A percentile compares a stretch with the other conserved stretches of the same genome.
Conservation (phyloP, 2,888 invertebrate species). For the Macrostomum cliftonense region DNA sequence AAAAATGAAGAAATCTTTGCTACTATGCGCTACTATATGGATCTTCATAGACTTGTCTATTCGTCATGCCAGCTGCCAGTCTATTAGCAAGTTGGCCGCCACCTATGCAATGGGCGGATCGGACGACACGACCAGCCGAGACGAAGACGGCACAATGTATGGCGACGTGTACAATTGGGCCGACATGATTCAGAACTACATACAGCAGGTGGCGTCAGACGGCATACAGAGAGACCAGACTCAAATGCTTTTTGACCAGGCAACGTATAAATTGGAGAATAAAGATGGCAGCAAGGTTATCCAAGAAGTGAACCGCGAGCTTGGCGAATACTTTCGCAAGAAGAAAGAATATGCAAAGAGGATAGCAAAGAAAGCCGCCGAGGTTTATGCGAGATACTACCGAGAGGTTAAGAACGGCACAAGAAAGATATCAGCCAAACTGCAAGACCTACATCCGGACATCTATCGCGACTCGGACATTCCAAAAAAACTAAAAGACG, state of each 20-base stretch:
- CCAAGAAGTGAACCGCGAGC: conserved; percentile 24
- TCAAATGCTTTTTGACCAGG: conserved; percentile 31
- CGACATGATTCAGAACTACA: conserved; percentile 37
- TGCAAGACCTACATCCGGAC: conserved; percentile 7
- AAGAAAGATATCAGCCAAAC: conserved; percentile 1
- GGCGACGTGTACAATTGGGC: conserved; percentile 40
- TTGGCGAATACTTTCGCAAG: conserved; percentile 28
- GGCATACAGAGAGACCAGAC: conserved; percentile 35
- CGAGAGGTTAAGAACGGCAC: conserved; percentile 12
- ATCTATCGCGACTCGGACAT: conserved; percentile 35
- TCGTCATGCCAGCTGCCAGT: too few relatives aligned
- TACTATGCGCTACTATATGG: too few relatives aligned
- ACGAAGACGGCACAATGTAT: conserved; percentile 9
- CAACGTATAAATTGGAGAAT: conserved; percentile 30
- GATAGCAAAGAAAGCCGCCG: conserved; percentile 23
- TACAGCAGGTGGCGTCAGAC: conserved; percentile 36
- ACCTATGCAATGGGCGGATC: too few relatives aligned
- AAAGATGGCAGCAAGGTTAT: conserved; percentile 32
- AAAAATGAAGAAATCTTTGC: too few relatives aligned
- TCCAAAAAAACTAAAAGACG: conserved; percentile 22
- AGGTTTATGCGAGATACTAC: too few relatives aligned
- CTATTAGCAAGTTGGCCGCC: too few relatives aligned
- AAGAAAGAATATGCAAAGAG: conserved; percentile 31
- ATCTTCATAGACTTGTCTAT: too few relatives aligned
- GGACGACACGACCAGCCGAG: too few relatives aligned